Evolutionary conservation across 2,797 vertebrate genomes (phyloP).

Genomic region (Malacoctenus gilli): DNA sequence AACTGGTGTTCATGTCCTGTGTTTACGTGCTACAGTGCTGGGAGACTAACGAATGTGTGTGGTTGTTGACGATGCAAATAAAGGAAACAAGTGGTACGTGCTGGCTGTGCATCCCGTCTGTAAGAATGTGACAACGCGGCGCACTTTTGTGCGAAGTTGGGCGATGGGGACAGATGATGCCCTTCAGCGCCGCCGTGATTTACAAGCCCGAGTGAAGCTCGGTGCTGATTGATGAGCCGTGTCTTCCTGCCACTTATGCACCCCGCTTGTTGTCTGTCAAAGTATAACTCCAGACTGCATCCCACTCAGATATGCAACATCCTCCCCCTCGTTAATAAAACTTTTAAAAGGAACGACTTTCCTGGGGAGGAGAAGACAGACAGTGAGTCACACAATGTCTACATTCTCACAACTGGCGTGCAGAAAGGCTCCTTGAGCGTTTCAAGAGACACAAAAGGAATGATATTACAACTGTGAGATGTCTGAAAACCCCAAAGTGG

Average conservation of each 20-base stretch:
- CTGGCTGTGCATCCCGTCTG: constrained; percentile 41
- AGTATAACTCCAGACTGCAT: constrained; percentile 25
- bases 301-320: constrained; percentile 15
- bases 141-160: constrained; percentile 22
- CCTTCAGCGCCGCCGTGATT: constrained; percentile 46
- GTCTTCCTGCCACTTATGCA: constrained; percentile 43
- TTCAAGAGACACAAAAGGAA: constrained; percentile 27
- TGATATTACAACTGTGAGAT: constrained; percentile 7
- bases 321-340: constrained; percentile 7
- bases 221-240: constrained; percentile 56
- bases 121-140: constrained; percentile 23
- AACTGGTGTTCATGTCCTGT: constrained; percentile 84
- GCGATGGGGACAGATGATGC: constrained; percentile 47
- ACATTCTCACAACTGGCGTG: constrained; percentile 15
- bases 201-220: constrained; percentile 42
- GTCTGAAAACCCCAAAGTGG: constrained; percentile 11
- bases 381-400: constrained; percentile 15
- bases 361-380: constrained; percentile 13
- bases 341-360: constrained; percentile 2
- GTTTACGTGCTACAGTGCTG: constrained; percentile 89
- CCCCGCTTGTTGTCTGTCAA: constrained; percentile 43
- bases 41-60: constrained; percentile 94
- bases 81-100: constrained; percentile 77
- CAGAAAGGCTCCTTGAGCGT: constrained; percentile 19
- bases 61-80: constrained; percentile 83